These are phyloP conservation scores for Nannospalax galili DNA, from an alignment of 2,113 vertebrate genomes.

Conservation along the genomic window DNA sequence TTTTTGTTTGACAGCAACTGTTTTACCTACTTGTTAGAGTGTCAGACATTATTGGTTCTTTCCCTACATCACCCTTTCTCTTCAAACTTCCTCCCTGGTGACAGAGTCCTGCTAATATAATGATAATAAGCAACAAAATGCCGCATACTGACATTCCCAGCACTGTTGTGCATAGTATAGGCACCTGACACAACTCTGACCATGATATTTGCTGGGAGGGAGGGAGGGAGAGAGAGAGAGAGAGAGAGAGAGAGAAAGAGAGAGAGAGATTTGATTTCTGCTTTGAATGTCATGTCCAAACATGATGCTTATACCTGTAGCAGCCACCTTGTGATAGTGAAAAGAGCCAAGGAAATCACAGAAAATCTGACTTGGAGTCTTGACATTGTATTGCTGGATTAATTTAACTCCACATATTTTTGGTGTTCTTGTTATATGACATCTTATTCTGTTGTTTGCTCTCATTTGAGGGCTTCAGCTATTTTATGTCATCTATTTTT, in stretches of 20 bases:
- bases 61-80: background rate
- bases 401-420: background rate
- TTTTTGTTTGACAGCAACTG: background rate
- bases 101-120: background rate
- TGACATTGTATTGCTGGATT: background rate
- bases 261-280: background rate
- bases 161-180: background rate
- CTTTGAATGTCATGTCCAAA: background rate
- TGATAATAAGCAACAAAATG: constrained; percentile 26
- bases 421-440: background rate
- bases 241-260: too few species aligned
- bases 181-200: background rate
- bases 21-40: background rate
- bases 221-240: too few species aligned
- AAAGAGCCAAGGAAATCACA: background rate
- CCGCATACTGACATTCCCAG: background rate
- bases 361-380: background rate
- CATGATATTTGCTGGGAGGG: background rate
- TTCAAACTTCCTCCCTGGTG: background rate
- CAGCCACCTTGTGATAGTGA: background rate
- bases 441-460: background rate
- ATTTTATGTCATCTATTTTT: constrained; percentile 15
- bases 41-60: background rate
- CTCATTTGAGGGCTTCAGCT: background rate
- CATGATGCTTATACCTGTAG: background rate